Percentiles rank a stretch among this genome's conserved stretches.
These are phyloP conservation scores for Cotesia chilonis DNA, from an alignment of 1,140 invertebrate genomes.

Conservation along the genomic window DNA sequence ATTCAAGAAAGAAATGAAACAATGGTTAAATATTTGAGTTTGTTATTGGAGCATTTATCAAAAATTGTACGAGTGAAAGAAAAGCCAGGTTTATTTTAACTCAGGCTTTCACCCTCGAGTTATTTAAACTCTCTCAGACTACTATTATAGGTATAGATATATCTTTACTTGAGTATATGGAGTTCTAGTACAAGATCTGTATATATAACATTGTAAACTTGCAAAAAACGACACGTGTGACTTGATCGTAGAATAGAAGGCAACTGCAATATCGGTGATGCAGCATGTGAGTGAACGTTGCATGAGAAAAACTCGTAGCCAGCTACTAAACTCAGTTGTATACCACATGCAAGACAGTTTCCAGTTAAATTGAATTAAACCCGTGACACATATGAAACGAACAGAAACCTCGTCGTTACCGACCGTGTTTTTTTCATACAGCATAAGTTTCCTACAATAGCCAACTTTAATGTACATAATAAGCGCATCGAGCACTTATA, in stretches of 20 bases:
- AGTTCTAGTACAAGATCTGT: too few species aligned
- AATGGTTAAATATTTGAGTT: neutral
- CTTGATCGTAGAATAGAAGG: slow-evolving; percentile 51
- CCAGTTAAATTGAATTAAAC: slow-evolving; percentile 37
- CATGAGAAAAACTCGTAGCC: slow-evolving; percentile 41
- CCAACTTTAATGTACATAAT: neutral
- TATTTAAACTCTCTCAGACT: slow-evolving; percentile 1
- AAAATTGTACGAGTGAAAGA: slow-evolving; percentile 1
- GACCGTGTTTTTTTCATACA: slow-evolving; percentile 53
- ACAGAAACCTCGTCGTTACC: slow-evolving; percentile 53
- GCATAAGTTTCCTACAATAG: slow-evolving; percentile 16
- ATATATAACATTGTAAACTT: neutral
- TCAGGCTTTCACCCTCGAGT: slow-evolving; percentile 8
- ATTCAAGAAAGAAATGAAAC: slow-evolving; percentile 2
- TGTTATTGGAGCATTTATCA: neutral
- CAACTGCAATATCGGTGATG: slow-evolving; percentile 61
- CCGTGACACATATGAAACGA: slow-evolving; percentile 39
- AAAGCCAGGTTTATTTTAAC: slow-evolving; percentile 5
- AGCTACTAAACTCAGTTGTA: too few species aligned
- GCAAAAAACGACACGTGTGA: slow-evolving; percentile 9
- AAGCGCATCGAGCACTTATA: slow-evolving; percentile 7
- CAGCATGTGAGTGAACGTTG: slow-evolving; percentile 49
- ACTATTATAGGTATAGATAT: neutral
- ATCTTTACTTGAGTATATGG: neutral
- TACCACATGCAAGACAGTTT: slow-evolving; percentile 26